A percentile compares a stretch with the other conserved stretches of the same genome.
Evolutionary conservation across 2,113 vertebrate genomes (phyloP).

Genomic region (Hypocryptadius cinnamomeus): DNA sequence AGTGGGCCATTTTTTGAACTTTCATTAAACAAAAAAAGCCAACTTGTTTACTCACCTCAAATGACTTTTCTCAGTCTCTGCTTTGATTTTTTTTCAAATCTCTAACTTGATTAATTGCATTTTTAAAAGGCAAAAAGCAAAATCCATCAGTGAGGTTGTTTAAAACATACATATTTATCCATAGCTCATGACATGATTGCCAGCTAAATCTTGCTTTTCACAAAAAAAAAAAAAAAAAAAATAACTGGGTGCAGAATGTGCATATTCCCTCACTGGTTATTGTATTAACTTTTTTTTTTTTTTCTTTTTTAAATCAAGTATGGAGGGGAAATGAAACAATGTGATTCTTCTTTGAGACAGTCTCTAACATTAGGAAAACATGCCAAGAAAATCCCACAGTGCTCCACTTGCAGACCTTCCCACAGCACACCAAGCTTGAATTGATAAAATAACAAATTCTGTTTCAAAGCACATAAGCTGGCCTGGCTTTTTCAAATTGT

Average conservation of each 20-base stretch:
- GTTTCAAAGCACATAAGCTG: background rate
- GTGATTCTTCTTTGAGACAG: background rate
- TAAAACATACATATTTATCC: background rate
- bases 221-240: background rate
- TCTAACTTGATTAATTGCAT: background rate
- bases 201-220: background rate
- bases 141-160: background rate
- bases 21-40: background rate
- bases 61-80: background rate
- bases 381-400: background rate
- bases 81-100: background rate
- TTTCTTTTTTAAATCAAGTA: background rate
- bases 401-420: background rate
- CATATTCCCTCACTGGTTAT: background rate
- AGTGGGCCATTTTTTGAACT: background rate
- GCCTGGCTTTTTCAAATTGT: background rate
- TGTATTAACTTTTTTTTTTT: background rate
- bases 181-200: background rate
- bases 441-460: background rate
- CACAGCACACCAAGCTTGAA: background rate
- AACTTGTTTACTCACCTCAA: slow-evolving; percentile 42
- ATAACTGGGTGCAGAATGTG: background rate
- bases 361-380: background rate
- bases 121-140: background rate
- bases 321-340: slow-evolving; percentile 16